A percentile compares a stretch with the other conserved stretches of the same genome.
Conservation (phyloP, 2,888 invertebrate species). For the Lepetodrilus schrolli region DNA sequence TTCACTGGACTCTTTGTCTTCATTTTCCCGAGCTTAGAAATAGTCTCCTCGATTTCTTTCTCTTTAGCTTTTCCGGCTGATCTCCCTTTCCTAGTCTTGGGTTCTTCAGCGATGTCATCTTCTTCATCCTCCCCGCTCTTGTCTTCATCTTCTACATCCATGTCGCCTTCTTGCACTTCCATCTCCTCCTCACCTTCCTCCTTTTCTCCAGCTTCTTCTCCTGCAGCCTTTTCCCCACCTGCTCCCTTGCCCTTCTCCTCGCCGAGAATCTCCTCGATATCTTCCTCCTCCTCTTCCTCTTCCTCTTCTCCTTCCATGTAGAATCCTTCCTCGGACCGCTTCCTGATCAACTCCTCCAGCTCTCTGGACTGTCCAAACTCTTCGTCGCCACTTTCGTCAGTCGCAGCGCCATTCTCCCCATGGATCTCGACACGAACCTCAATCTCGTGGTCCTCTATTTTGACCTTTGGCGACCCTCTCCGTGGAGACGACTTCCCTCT, state of each 20-base stretch:
- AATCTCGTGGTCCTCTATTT: neutral
- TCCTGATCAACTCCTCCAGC: slow-evolving; percentile 38
- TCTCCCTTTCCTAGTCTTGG: neutral
- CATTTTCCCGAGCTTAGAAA: slow-evolving; percentile 5
- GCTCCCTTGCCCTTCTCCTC: slow-evolving; percentile 42
- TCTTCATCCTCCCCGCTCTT: neutral
- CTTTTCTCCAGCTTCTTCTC: slow-evolving; percentile 9
- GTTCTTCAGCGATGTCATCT: neutral
- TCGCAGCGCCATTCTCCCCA: neutral
- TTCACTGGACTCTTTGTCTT: slow-evolving; percentile 20
- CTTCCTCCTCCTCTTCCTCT: slow-evolving; percentile 39
- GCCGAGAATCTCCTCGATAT: neutral
- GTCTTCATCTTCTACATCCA: neutral
- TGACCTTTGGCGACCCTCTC: neutral
- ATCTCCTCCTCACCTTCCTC: slow-evolving; percentile 14
- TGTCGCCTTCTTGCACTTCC: slow-evolving; percentile 11
- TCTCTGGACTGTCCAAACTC: slow-evolving; percentile 21
- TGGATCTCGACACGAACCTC: slow-evolving; percentile 11
- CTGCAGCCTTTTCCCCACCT: slow-evolving; percentile 28
- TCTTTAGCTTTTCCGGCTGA: neutral
- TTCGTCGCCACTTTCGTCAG: neutral
- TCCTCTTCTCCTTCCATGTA: slow-evolving; percentile 47
- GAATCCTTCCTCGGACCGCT: slow-evolving; percentile 46
- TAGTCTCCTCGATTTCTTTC: neutral
- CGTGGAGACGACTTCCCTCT: neutral